Evolutionary conservation across 2,113 vertebrate species (phyloP).

Genomic region (Tamias sibiricus): DNA sequence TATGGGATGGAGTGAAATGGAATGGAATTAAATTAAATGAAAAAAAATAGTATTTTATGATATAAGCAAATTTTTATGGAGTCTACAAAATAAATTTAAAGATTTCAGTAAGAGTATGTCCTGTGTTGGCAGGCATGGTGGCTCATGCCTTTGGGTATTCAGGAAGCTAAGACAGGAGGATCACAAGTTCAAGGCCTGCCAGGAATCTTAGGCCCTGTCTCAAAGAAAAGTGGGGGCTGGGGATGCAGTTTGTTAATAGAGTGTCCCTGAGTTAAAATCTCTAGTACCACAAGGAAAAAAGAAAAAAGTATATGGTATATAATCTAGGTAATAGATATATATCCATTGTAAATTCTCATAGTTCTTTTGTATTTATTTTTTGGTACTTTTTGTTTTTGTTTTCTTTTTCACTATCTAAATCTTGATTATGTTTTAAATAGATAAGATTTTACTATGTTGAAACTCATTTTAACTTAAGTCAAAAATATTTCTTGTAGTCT

Average conservation of each 20-base stretch:
- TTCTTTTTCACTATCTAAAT: neutral
- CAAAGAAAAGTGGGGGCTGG: too few relatives aligned
- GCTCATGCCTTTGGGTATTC: too few relatives aligned
- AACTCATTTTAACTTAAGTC: constrained; percentile 51
- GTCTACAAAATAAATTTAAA: neutral
- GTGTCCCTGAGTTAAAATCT: neutral
- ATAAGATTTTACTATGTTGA: neutral
- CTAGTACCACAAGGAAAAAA: neutral
- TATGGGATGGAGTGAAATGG: neutral
- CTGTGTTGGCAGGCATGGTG: too few relatives aligned
- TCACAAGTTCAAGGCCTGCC: too few relatives aligned
- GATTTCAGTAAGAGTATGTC: neutral
- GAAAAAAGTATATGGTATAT: neutral
- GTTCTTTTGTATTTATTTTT: constrained; percentile 34
- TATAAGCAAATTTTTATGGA: neutral
- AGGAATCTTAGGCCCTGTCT: too few relatives aligned
- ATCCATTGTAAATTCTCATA: neutral
- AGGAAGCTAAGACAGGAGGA: too few relatives aligned
- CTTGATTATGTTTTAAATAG: constrained; percentile 31
- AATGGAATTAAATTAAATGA: neutral
- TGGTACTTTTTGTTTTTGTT: neutral
- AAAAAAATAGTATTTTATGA: neutral
- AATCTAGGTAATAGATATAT: neutral
- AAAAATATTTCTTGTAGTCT: constrained; percentile 88
- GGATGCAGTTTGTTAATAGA: too few relatives aligned